These are phyloP conservation scores for Halichondria panicea DNA, from an alignment of 37 sponge, comb jelly and placozoan genomes.

Conservation along the genomic window DNA sequence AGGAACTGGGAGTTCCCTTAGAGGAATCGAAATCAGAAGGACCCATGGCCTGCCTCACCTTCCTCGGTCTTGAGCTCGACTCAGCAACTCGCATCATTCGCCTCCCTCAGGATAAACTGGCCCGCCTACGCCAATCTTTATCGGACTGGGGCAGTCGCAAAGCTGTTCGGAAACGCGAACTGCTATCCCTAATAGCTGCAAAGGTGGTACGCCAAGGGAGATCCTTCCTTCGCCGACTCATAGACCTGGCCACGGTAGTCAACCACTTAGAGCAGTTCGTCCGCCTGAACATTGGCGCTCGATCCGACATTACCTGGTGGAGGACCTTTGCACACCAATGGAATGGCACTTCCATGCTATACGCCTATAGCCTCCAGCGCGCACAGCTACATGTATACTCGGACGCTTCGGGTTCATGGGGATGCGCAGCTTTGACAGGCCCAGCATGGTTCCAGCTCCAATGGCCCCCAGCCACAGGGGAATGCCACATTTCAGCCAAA, in stretches of 20 bases:
- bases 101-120: not conserved
- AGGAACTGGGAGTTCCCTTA: not conserved
- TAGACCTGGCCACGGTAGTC: too few species aligned
- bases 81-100: not conserved
- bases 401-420: not conserved
- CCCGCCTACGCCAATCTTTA: not conserved
- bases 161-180: not conserved
- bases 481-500: not conserved
- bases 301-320: slow-evolving; percentile 8
- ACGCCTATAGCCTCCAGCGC: not conserved
- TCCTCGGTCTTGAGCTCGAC: not conserved
- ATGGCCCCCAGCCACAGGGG: not conserved
- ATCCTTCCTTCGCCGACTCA: too few species aligned
- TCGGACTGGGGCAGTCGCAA: not conserved
- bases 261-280: not conserved
- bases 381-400: not conserved
- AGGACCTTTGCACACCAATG: not conserved
- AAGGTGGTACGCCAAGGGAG: not conserved
- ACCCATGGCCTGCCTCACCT: not conserved
- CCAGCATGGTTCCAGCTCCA: not conserved
- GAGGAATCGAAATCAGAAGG: not conserved
- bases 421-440: slow-evolving; percentile 1
- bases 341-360: not conserved
- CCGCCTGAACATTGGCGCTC: not conserved
- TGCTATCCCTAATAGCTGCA: not conserved